phyloP scores from a whole-genome alignment of 2,797 vertebrate species.

The Danio tinwini region DNA sequence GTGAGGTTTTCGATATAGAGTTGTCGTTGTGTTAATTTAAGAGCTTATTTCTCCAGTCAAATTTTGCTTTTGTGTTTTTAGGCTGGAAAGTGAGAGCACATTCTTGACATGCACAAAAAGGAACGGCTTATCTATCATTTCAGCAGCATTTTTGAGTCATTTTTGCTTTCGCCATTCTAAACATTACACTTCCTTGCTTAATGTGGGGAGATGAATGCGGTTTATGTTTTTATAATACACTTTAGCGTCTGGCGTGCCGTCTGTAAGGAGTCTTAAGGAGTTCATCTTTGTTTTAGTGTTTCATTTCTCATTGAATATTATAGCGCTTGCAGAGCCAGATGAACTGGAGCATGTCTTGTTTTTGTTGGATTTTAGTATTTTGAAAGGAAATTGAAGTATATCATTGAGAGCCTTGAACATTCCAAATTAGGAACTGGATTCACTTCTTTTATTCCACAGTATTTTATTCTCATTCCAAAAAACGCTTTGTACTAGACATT shows the following conservation, averaged over 20 bases:
- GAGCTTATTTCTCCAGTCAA: background rate
- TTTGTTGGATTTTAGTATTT: conserved; percentile 62
- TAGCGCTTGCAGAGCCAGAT: conserved; percentile 65
- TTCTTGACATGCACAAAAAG: conserved; percentile 3
- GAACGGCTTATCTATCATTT: conserved; percentile 19
- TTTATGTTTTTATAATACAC: conserved; percentile 48
- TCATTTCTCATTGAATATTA: conserved; percentile 55
- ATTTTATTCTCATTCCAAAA: conserved; percentile 23
- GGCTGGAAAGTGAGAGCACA: background rate
- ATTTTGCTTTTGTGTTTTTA: conserved; percentile 15
- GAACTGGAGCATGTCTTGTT: conserved; percentile 64
- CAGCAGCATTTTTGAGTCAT: background rate
- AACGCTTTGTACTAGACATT: background rate
- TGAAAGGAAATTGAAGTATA: conserved; percentile 52
- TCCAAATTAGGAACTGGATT: conserved; percentile 74
- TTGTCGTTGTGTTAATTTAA: conserved; percentile 15
- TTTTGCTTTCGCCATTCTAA: conserved; percentile 12
- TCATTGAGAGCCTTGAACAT: conserved; percentile 69
- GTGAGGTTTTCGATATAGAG: background rate
- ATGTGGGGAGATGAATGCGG: conserved; percentile 48
- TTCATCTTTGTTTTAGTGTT: conserved; percentile 18
- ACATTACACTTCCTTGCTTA: conserved; percentile 17
- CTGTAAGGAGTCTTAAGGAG: background rate
- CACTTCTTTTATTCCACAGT: conserved; percentile 22
- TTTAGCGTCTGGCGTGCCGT: conserved; percentile 42